Conservation (phyloP, 2,113 vertebrate species). For the Motacilla alba region DNA sequence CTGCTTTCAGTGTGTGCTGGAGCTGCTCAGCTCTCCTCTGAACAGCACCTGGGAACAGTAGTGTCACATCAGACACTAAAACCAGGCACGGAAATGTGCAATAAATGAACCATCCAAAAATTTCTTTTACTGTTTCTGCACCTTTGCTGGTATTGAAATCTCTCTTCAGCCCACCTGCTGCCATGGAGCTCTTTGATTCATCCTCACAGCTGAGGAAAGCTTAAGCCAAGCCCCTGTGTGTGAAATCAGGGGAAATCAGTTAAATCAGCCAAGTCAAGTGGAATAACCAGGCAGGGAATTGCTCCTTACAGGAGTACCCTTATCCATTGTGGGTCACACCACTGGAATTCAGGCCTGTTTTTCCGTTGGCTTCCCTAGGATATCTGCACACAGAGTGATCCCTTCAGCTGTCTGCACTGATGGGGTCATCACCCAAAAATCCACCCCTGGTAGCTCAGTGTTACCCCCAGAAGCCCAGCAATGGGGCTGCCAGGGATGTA, state of each 20-base stretch:
- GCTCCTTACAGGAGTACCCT: neutral
- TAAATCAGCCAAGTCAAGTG: neutral
- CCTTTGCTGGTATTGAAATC: neutral
- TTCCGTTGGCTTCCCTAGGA: neutral
- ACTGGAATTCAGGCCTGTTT: neutral
- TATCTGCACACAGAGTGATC: neutral
- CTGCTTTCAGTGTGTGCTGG: neutral
- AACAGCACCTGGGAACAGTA: neutral
- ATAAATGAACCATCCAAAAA: neutral
- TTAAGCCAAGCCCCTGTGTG: neutral
- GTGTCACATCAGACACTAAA: rapidly evolving
- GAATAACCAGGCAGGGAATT: neutral
- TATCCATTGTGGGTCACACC: rapidly evolving
- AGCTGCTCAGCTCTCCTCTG: neutral
- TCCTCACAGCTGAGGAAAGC: neutral
- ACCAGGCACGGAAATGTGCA: neutral
- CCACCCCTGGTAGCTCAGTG: neutral
- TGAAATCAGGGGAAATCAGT: neutral
- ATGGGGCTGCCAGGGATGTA: rapidly evolving
- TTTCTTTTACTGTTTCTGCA: neutral
- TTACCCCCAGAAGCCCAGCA: neutral
- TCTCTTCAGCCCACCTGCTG: neutral
- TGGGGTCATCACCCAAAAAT: neutral
- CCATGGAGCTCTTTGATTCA: neutral
- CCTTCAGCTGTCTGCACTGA: neutral